Conservation (phyloP, 2,113 vertebrate species). For the Peromyscus leucopus region DNA sequence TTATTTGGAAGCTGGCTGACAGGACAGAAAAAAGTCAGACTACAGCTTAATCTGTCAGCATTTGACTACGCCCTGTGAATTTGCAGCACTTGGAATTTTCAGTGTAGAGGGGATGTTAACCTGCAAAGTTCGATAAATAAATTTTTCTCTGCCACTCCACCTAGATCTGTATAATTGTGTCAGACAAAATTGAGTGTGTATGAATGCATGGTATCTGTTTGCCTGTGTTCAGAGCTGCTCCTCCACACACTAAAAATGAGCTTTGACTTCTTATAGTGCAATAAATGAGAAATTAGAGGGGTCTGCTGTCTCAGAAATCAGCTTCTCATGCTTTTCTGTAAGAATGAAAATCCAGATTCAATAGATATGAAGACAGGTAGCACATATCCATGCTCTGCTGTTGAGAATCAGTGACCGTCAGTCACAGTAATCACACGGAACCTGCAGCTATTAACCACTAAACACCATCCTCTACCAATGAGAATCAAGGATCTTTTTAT, state of each 20-base stretch:
- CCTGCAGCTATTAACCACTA: neutral
- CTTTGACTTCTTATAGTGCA: neutral
- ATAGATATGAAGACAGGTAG: neutral
- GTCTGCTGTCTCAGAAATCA: neutral
- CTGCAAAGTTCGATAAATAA: constrained; percentile 56
- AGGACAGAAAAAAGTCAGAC: too few relatives aligned
- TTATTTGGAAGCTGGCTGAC: too few relatives aligned
- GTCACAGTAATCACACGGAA: neutral
- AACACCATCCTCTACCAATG: neutral
- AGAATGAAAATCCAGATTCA: neutral
- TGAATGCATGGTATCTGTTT: neutral
- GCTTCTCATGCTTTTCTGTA: neutral
- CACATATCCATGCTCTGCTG: neutral
- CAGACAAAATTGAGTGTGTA: constrained; percentile 26
- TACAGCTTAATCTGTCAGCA: constrained; percentile 57
- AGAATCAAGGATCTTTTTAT: neutral
- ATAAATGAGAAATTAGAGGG: constrained; percentile 15
- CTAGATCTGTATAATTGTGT: constrained; percentile 50
- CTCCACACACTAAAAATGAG: neutral
- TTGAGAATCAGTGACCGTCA: neutral
- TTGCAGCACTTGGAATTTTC: constrained; percentile 7
- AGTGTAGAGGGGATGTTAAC: neutral
- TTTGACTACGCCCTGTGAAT: neutral
- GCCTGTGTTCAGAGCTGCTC: constrained; percentile 8
- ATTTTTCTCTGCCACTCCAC: constrained; percentile 9